Evolutionary conservation across 2,888 invertebrate genomes (phyloP), one percentile per base, ranked within the genome.

Genomic region (Andrena dorsata): DNA sequence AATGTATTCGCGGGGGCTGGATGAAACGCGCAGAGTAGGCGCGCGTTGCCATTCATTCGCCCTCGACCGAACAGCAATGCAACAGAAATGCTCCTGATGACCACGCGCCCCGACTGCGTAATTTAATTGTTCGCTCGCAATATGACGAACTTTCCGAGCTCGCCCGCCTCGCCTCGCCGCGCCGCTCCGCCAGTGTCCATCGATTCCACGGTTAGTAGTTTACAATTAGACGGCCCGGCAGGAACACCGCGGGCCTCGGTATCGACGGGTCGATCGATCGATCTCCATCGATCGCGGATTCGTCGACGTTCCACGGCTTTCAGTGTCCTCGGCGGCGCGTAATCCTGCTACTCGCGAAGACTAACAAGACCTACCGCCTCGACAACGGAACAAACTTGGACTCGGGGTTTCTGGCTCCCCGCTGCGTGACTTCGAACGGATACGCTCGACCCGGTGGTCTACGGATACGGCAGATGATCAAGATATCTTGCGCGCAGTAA

Each of bases 41-140:
- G 56, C 63, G 69, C 69, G 47, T 32, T 5, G 20, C 49, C 80
- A 63, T 83, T 82, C 76, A 68, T 76, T 74, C 86, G 72, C 53
- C 63, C 72, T 60, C 64, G 68, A 76, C 7, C 35, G 80, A 80
- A 61, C 74, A 66, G 69, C 64, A 80, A 41, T 16, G 41, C 41
- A 41, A 41, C 41, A 41, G 41, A 41, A 80, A 82, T 78, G 74
- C 76, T 73, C 71, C 60, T 81, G 87, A 85, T 83, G 86, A 87
- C 74, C 80, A 47, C 32, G 75, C 83, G 80, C 58, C 20, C 23
- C 88, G 69, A 75, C 35, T 83, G 77, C 76, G 80, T 84, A 86
- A 88, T 88, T 86, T 75, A 70, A 82, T 84, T 77, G 85, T 64
- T 72, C 77, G 70, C 69, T 78, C 72, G 86, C 80, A 72, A 76